Base-by-base conservation (phyloP, 2,797 vertebrate genomes). In the Crenuchus spilurus region DNA sequence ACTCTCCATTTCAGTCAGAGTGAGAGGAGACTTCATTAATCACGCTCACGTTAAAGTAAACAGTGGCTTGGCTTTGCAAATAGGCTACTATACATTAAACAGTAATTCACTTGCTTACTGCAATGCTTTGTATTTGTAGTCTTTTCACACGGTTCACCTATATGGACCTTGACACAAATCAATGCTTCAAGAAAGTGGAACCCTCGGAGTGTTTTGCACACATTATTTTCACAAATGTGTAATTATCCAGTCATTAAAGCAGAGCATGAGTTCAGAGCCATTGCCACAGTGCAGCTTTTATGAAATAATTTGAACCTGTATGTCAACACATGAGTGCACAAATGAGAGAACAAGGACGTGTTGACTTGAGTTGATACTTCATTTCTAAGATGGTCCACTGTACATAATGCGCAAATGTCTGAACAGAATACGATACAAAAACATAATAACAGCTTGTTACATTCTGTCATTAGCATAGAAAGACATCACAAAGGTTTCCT, bases 351-450 rank as follows among this genome's bases (percentile, higher is more conserved):
- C 6, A 41, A 70, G 8, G 18, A 22, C 30, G 35, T 58, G 52
- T 58, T 54, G 52, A 46, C 30, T n/a, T 55, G 51, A 54, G 9
- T 2, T 42, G 41, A 64, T 55, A 42, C 20, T 72, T 52, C 48
- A 63, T 55, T 33, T 64, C 26, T 55, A 33, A n/a, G 52, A 14
- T 35, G 28, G 20, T 22, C 44, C 28, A 51, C 28, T 39, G 69
- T 49, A 4, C 31, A 41, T 70, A 71, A 49, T 60, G 49, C 55
- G 60, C 4, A 20, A 42, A 51, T 4, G 0, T 60, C 41, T 13
- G 28, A 70, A 39, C 42, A 70, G 51, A 39, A 26, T 30, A 51
- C 33, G 39, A 39, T 51, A 71, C 9, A 71, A 44, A 20, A 71
- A 7, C 28, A 37, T 46, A 46, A 71, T n/a, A n/a, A n/a, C n/a